Conservation (phyloP, 2,797 vertebrate species). For the Euthynnus affinis region DNA sequence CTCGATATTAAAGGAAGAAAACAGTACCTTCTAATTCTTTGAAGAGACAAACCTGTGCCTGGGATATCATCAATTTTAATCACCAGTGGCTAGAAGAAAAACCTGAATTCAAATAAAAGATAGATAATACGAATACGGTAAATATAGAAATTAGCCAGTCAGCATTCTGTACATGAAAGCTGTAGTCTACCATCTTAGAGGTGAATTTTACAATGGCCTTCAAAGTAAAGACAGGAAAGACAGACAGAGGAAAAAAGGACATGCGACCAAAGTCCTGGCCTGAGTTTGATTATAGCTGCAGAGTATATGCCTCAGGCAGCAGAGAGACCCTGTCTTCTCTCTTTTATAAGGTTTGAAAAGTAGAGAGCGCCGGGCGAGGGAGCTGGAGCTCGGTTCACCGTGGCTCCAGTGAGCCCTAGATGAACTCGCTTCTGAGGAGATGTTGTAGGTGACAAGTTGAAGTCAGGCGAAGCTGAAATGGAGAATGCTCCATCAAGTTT, state of each 20-base stretch:
- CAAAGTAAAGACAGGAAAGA: neutral
- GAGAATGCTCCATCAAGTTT: slow-evolving; percentile 35
- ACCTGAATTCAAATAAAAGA: slow-evolving; percentile 1
- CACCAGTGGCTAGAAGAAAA: neutral
- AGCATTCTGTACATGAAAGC: neutral
- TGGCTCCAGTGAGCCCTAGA: slow-evolving; percentile 12
- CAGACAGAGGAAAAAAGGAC: neutral
- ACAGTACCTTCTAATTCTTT: neutral
- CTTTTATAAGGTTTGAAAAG: slow-evolving; percentile 19
- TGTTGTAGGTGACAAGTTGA: slow-evolving; percentile 32
- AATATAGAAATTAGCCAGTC: neutral
- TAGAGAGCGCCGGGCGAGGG: neutral
- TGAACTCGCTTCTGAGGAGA: slow-evolving; percentile 22
- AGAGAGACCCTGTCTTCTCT: neutral
- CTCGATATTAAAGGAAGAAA: neutral
- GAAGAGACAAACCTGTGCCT: slow-evolving; percentile 8
- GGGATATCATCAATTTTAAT: slow-evolving; percentile 9
- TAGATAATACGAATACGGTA: neutral
- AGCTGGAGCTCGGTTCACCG: neutral
- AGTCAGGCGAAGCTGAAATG: slow-evolving; percentile 27
- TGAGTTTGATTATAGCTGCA: neutral
- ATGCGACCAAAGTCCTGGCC: neutral
- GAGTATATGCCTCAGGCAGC: neutral
- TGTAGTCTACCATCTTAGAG: no score
- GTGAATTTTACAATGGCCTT: neutral